Evolutionary conservation across 2,888 invertebrate species (phyloP).

Genomic region (Pseudococcus jackbeardsleyi): DNA sequence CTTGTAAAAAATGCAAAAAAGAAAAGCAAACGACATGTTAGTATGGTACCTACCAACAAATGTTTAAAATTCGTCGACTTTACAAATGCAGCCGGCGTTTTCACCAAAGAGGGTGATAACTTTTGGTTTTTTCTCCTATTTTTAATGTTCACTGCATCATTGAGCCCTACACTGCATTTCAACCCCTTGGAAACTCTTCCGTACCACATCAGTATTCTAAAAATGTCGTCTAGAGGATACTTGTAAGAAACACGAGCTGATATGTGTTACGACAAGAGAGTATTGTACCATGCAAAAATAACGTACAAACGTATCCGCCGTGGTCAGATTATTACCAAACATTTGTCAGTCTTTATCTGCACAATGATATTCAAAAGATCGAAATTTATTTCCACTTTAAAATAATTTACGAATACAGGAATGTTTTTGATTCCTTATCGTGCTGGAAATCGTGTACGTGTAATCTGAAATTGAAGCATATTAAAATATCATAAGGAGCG

Average conservation of each 20-base stretch:
- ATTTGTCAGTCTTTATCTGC: not conserved
- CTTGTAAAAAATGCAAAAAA: constrained; percentile 9
- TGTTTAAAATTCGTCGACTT: constrained; percentile 43
- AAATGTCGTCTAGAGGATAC: not conserved
- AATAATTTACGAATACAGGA: not conserved
- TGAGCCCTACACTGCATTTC: not conserved
- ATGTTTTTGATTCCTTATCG: not conserved
- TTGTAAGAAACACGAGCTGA: constrained; percentile 25
- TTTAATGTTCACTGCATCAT: constrained; percentile 31
- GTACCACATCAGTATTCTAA: constrained; percentile 40
- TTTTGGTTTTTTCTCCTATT: constrained; percentile 34
- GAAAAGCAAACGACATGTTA: not conserved
- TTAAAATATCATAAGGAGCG: not conserved
- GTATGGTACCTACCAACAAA: not conserved
- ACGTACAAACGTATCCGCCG: not conserved
- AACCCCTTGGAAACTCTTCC: not conserved
- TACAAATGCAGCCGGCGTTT: constrained; percentile 27
- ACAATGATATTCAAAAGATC: not conserved
- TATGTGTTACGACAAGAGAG: not conserved
- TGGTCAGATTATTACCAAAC: not conserved
- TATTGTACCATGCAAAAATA: not conserved
- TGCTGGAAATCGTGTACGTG: not conserved
- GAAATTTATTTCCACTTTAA: not conserved
- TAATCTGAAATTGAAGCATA: not conserved
- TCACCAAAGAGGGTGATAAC: constrained; percentile 32